Base-by-base conservation (phyloP, 1,140 invertebrate genomes). In the Heliconius hermathena region DNA sequence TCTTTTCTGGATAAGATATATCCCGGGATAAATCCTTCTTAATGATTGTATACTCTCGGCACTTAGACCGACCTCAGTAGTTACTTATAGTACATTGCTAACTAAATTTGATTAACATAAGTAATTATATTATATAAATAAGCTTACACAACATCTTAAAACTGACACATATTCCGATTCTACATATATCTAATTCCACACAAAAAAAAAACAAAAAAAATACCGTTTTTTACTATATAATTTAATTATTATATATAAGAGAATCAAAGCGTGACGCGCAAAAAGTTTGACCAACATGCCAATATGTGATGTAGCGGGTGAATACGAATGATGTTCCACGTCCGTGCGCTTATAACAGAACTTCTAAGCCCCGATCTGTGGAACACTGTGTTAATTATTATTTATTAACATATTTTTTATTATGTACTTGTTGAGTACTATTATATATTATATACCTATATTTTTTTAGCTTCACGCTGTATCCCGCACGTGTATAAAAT, bases 301-400 rank as follows among this genome's bases (percentile, higher is more conserved):
- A 29, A 74, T 70, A 70, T 9, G 22, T 70, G 85, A 83, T 83
- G 78, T 82, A 82, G 74, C 77, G 81, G 88, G 88, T 76, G 80
- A 83, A 1, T 26, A 81, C 82, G 87, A 88, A 88, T 89, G 88
- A 90, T 91, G 89, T 91, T 91, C 90, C 90, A 86, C 90, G 87
- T 90, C 90, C 88, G 83, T 91, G 89, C 82, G 77, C 82, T 66
- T 66, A 16, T 66, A 66, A 66, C 60, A 66, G 60, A 13, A 66
- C 60, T 26, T 66, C 26, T 5, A 29, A 26, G 22, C 60, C 6
- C 11, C 26, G 60, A 66, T 29, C 26, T 66, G n/a, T 11, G n/a
- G 8, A 11, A 29, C 13, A 66, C 60, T 66, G 13, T 29, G 60
- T 29, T 16, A 1, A 66, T 66, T 29, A 66, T 16, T 13, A 29